Evolutionary conservation across 2,888 invertebrate genomes (phyloP), one percentile per base, ranked within the genome.

Genomic region (Brachypalpus laphriformis): DNA sequence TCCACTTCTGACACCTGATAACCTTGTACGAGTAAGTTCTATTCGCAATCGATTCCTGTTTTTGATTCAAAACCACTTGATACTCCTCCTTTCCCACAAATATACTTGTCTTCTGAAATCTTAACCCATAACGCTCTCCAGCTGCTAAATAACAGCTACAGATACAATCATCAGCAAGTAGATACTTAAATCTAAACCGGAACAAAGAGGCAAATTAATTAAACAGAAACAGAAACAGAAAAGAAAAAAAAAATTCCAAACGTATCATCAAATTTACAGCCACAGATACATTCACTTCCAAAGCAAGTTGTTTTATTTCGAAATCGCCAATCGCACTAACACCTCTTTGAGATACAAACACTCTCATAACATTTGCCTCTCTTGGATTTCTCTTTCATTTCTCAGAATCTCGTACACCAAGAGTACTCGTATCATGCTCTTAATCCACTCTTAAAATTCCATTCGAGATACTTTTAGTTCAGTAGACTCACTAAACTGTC

Each of bases 141-240:
- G 20, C 40, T 22, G 37, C 28, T 45, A 65, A 54, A 37, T 37
- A 66, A 22, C 49, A 40, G 56, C 25, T 22, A 42, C 49, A 42
- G 42, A 63, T 54, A 74, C 61, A 74, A 63, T 28, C 49, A 40
- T 42, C 59, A 28, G n/a, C 66, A 54, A 54, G 63, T 65, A 66
- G 56, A 57, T 68, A 76, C 77, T 77, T 77, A 77, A 77, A 77
- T 77, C 77, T 54, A 77, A 77, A 77, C 77, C 68, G 68, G 77
- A 77, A 77, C 77, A 77, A 77, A 77, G 68, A 77, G 68, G 77
- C 77, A 77, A 77, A 77, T 77, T 77, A 77, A 77, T 76, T 76
- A 77, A 70, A 68, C 59, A 68, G 34, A 16, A 57, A 56, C 31
- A 16, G 11, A 34, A 49, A n/a, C n/a, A n/a, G n/a, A 59, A 25